These are phyloP conservation scores for Enteromius paludinosus DNA, from an alignment of 2,797 vertebrate genomes.

Conservation along the genomic window DNA sequence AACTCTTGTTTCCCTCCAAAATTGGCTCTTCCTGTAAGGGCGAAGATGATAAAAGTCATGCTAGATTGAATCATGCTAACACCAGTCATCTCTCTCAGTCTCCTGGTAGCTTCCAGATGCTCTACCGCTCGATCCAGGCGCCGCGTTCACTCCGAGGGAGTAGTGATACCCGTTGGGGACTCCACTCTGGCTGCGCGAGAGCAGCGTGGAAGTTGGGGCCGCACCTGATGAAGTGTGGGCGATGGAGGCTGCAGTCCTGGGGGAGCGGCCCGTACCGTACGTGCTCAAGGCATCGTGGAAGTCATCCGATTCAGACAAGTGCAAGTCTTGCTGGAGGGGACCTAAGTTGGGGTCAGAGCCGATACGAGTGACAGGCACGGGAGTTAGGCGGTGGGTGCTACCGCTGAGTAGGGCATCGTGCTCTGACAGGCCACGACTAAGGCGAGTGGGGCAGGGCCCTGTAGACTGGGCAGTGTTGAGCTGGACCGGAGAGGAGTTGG, in stretches of 20 bases:
- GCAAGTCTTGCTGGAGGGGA: conserved; percentile 71
- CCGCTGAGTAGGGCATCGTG: conserved; percentile 82
- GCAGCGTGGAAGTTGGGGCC: conserved; percentile 69
- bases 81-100: conserved; percentile 92
- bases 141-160: conserved; percentile 84
- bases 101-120: conserved; percentile 87
- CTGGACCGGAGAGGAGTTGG: conserved; percentile 89
- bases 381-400: conserved; percentile 70
- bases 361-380: conserved; percentile 81
- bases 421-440: conserved; percentile 90
- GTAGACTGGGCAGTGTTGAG: conserved; percentile 66
- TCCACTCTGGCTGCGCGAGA: conserved; percentile 81
- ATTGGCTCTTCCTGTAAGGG: neutral
- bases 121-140: conserved; percentile 74
- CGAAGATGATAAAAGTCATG: conserved; percentile 85
- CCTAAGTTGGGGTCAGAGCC: conserved; percentile 89
- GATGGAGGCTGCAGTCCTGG: conserved; percentile 79
- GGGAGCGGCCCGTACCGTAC: conserved; percentile 81
- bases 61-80: conserved; percentile 78
- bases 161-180: conserved; percentile 96
- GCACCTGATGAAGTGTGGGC: conserved; percentile 69
- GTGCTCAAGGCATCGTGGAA: conserved; percentile 91
- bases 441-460: conserved; percentile 79
- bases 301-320: conserved; percentile 84
- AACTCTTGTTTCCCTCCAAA: conserved; percentile 19